phyloP scores from a whole-genome alignment of 2,888 invertebrate genomes.

The Drosophila demipolita region DNA sequence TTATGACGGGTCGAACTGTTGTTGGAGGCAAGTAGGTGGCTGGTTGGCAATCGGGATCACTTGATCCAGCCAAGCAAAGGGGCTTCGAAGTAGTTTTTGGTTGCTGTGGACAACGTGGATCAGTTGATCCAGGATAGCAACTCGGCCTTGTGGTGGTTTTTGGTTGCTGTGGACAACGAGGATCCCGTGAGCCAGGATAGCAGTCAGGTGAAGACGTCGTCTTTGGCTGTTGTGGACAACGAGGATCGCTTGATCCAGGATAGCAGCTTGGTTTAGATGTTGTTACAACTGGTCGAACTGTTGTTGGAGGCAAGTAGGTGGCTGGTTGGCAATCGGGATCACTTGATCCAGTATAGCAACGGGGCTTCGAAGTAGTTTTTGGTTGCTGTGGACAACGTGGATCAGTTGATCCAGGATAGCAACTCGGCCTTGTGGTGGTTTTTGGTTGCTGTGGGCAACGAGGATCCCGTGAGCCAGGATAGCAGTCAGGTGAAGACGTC shows the following conservation, averaged over 20 bases:
- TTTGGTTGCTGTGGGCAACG: conserved; percentile 26
- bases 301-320: conserved; percentile 13
- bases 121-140: conserved; percentile 33
- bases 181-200: conserved; percentile 70
- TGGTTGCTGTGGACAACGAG: conserved; percentile 31
- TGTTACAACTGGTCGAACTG: background rate
- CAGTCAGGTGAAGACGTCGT: conserved; percentile 13
- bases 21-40: conserved; percentile 32
- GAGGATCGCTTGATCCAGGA: conserved; percentile 71
- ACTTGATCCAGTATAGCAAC: conserved; percentile 69
- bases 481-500: conserved; percentile 14
- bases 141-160: too few relatives aligned
- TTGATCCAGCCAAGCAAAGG: conserved; percentile 45
- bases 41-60: conserved; percentile 57
- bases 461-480: background rate
- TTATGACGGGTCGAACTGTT: conserved; percentile 4
- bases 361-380: background rate
- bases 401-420: conserved; percentile 78
- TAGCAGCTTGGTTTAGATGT: background rate
- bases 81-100: conserved; percentile 1
- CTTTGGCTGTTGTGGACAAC: too few relatives aligned
- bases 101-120: conserved; percentile 29
- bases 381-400: conserved; percentile 15
- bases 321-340: conserved; percentile 56
- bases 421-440: conserved; percentile 15